phyloP scores from a whole-genome alignment of 2,797 vertebrate genomes.

The Peromyscus eremicus region DNA sequence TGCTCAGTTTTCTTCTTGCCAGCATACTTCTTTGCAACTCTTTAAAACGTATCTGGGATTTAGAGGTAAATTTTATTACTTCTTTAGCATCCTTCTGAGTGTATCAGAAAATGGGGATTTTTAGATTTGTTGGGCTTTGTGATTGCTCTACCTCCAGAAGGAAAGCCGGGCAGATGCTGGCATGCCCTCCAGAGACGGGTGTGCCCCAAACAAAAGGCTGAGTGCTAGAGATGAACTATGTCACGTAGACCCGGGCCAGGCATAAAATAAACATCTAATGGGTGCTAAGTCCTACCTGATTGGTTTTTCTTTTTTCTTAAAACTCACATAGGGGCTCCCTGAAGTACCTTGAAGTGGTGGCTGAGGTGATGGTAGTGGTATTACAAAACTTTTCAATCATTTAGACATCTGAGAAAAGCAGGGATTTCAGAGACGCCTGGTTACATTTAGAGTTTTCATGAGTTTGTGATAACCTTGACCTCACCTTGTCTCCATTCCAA shows the following conservation, averaged over 20 bases:
- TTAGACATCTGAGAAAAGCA: background rate
- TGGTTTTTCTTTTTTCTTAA: background rate
- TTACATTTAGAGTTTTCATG: background rate
- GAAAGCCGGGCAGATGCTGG: background rate
- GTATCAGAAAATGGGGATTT: background rate
- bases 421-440: constrained; percentile 18
- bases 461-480: background rate
- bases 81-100: background rate
- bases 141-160: background rate
- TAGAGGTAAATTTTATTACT: background rate
- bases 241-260: background rate
- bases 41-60: constrained; percentile 9
- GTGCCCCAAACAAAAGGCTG: background rate
- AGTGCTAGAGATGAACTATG: background rate
- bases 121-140: background rate
- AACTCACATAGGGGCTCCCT: background rate
- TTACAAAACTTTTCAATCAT: background rate
- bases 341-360: background rate
- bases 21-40: background rate
- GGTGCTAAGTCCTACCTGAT: background rate
- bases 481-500: background rate
- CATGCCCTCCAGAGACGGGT: background rate
- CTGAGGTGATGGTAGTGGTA: background rate
- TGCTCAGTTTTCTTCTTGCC: background rate
- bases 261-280: background rate